Evolutionary conservation across 2,797 vertebrate genomes (phyloP).

Genomic region (Bufotes viridis): DNA sequence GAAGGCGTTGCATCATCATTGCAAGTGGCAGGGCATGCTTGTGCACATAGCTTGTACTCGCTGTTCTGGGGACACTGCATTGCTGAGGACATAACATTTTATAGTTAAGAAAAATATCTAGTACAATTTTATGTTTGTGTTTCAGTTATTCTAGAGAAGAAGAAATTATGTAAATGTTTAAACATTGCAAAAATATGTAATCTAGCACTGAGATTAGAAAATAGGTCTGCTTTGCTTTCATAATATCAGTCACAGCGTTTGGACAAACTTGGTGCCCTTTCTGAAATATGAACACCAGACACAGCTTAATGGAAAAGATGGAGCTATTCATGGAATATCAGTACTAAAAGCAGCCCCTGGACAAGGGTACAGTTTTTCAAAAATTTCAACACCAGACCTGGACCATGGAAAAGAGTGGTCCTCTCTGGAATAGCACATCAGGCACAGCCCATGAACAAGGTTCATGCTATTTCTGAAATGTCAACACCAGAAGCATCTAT

Average conservation of each 20-base stretch:
- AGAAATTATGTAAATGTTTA: no score
- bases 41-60: conserved; percentile 79
- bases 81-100: conserved; percentile 6
- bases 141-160: not conserved
- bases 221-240: not conserved
- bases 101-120: not conserved
- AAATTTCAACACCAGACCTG: not conserved
- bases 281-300: not conserved
- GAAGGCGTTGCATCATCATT: conserved; percentile 61
- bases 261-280: not conserved
- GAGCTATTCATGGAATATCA: not conserved
- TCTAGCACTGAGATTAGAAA: not conserved
- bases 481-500: not conserved
- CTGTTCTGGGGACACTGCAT: conserved; percentile 79
- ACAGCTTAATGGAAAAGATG: not conserved
- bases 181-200: not conserved
- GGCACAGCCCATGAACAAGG: not conserved
- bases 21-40: conserved; percentile 79
- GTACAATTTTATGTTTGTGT: not conserved
- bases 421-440: not conserved
- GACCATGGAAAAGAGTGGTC: no score
- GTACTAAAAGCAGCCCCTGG: not conserved
- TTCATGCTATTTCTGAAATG: not conserved
- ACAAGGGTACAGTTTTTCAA: not conserved
- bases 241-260: not conserved